A percentile compares a stretch with the other conserved stretches of the same genome.
Conservation (phyloP, 2,113 vertebrate genomes). For the Chamaea fasciata region DNA sequence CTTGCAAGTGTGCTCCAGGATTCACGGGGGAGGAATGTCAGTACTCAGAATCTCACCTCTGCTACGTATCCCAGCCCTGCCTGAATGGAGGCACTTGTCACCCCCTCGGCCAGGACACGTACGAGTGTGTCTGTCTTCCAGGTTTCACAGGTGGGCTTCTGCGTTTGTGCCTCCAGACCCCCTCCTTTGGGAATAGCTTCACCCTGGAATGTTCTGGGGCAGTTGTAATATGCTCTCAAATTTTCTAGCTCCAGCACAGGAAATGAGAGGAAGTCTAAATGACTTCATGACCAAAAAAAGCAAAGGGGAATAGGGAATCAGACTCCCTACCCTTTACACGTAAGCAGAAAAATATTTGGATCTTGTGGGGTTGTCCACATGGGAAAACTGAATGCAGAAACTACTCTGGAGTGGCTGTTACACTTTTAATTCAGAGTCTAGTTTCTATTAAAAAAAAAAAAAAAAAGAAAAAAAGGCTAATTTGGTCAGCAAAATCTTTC, state of each 20-base stretch:
- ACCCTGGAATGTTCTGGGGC: neutral
- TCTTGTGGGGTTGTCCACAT: neutral
- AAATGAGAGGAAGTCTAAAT: neutral
- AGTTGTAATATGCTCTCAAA: neutral
- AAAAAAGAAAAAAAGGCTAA: neutral
- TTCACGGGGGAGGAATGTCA: slow-evolving; percentile 82
- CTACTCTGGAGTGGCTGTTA: neutral
- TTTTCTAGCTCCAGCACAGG: neutral
- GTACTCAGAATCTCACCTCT: slow-evolving; percentile 81
- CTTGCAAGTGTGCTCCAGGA: slow-evolving; percentile 81
- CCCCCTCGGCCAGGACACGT: slow-evolving; percentile 75
- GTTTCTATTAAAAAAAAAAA: neutral
- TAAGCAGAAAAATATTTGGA: slow-evolving; percentile 19
- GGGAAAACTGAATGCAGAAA: slow-evolving; percentile 4
- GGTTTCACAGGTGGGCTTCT: slow-evolving; percentile 85
- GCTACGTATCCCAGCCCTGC: slow-evolving; percentile 84
- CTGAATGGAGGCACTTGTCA: slow-evolving; percentile 80
- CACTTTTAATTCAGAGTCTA: neutral
- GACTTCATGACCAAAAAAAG: slow-evolving; percentile 36
- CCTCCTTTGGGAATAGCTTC: neutral
- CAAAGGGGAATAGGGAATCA: neutral
- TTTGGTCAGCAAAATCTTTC: neutral
- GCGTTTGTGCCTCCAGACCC: neutral
- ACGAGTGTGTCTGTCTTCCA: slow-evolving; percentile 78
- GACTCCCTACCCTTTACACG: neutral